Evolutionary conservation across 2,113 vertebrate genomes (phyloP), one percentile per base, ranked within the genome.

Genomic region (Brachyistius frenatus): DNA sequence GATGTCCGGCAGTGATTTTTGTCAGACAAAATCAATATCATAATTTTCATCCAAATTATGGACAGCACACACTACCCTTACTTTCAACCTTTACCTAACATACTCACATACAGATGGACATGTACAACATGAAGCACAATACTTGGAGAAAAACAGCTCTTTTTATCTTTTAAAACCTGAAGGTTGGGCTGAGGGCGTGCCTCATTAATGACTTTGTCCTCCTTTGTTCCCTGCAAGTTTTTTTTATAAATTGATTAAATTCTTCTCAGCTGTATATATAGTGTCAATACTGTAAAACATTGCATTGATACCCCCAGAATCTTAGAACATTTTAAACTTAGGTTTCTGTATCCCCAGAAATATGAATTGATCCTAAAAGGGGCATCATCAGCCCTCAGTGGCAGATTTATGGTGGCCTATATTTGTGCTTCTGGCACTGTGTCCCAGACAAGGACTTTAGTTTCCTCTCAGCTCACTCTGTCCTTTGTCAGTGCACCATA

Each of bases 371-470:
- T 83, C 76, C 67, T 78, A 9, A 74, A 61, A 56, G 68, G 54
- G 63, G 58, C 73, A 50, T 55, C 46, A 53, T 36, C 70, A 52
- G 76, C 65, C 71, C 32, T 49, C 30, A 39, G 37, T 81, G 78
- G 47, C 72, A 54, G 64, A 87, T 80, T 83, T 72, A 46, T 73
- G 83, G 16, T 85, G 84, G 8, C 74, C 76, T 81, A 80, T 60
- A 85, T 91, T 78, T 81, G 53, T 67, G 67, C 76, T 69, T 63
- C 65, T 73, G 50, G 69, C 60, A 56, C 65, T 31, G 67, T 74
- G 76, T 86, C 73, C 83, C 65, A 80, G 83, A 73, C 80, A 77
- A 76, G 76, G 83, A 77, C 68, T 76, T 75, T 23, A 44, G 57
- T 50, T 74, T 71, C 64, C 70, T 70, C 56, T 75, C 57, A 44